Conservation (phyloP, 1,140 invertebrate species). For the Aphelinus atriplicis region DNA sequence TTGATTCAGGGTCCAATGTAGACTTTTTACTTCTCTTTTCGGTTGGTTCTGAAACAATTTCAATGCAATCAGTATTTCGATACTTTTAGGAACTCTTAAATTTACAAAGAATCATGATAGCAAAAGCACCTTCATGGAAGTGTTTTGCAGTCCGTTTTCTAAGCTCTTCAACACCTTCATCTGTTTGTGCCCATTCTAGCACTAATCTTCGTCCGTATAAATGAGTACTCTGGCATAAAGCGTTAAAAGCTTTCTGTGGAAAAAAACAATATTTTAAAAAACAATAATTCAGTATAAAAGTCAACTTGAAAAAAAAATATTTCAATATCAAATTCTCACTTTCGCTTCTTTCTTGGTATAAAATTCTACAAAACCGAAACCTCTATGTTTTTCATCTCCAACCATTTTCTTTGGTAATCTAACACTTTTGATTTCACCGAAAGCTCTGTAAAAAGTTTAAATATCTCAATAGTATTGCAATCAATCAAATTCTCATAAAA, state of each 20-base stretch:
- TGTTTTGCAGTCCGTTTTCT: constrained; percentile 85
- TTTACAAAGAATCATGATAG: too few relatives aligned
- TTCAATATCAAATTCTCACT: constrained; percentile 65
- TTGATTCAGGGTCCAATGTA: constrained; percentile 46
- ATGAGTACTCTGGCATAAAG: constrained; percentile 94
- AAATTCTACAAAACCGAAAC: constrained; percentile 97
- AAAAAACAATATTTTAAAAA: constrained; percentile 26
- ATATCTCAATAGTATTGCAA: not conserved
- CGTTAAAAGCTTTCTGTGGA: constrained; percentile 85
- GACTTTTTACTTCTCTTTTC: constrained; percentile 51
- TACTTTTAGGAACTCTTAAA: too few relatives aligned
- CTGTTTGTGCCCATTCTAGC: constrained; percentile 94
- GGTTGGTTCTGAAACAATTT: constrained; percentile 45
- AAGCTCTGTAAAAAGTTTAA: constrained; percentile 74
- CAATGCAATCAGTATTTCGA: not conserved
- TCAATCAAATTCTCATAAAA: constrained; percentile 26
- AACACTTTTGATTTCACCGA: constrained; percentile 92
- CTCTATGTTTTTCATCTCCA: constrained; percentile 85
- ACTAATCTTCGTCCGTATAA: constrained; percentile 95
- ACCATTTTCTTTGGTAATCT: constrained; percentile 91
- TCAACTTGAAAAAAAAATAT: constrained; percentile 23
- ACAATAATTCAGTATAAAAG: not conserved
- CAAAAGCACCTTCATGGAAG: constrained; percentile 65
- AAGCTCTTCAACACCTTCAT: constrained; percentile 82
- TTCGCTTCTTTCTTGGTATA: constrained; percentile 90